These are phyloP conservation scores for Lamellibrachia columna DNA, from an alignment of 2,888 invertebrate species.

Conservation along the genomic window DNA sequence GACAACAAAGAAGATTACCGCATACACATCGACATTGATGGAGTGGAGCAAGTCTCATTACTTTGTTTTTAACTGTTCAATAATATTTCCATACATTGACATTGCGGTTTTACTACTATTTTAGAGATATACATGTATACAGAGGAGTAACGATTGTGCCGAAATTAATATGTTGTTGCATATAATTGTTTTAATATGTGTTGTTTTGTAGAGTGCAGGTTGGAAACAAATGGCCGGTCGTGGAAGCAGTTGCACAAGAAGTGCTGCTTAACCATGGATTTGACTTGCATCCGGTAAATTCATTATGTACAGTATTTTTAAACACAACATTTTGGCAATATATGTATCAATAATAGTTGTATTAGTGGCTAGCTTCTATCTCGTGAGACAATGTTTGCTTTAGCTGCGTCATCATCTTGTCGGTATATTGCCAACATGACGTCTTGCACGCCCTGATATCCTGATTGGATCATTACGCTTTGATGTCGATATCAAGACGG, in stretches of 20 bases:
- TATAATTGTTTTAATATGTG: neutral
- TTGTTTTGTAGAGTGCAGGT: neutral
- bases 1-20: neutral
- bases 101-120: neutral
- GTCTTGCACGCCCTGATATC: too few species aligned
- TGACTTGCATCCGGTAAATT: constrained; percentile 5
- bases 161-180: neutral
- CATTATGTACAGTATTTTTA: neutral
- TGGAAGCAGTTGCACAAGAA: constrained; percentile 19
- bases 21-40: constrained; percentile 13
- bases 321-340: too few species aligned
- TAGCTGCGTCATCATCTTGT: too few species aligned
- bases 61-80: neutral
- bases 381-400: too few species aligned
- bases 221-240: neutral
- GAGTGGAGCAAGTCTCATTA: constrained; percentile 7
- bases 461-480: too few species aligned
- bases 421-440: too few species aligned
- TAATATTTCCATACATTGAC: neutral
- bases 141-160: too few species aligned
- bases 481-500: too few species aligned
- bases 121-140: too few species aligned
- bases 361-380: too few species aligned
- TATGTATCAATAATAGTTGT: too few species aligned
- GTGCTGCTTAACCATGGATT: constrained; percentile 24